Evolutionary conservation across 1,140 invertebrate genomes (phyloP).

Genomic region (Callitettix versicolor): DNA sequence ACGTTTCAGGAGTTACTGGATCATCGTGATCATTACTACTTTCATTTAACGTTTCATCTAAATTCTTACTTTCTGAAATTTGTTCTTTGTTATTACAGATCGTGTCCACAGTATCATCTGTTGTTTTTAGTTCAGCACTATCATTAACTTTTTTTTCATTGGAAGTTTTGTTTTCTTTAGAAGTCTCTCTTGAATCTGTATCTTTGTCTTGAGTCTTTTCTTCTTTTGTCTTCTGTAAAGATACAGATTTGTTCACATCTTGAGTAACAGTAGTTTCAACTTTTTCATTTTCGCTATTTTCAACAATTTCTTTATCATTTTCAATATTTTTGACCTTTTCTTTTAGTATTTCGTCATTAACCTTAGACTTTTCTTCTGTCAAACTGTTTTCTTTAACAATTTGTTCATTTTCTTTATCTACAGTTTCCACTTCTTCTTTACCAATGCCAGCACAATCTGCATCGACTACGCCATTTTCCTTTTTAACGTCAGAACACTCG

Average conservation of each 20-base stretch:
- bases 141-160: too few species aligned
- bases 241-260: too few species aligned
- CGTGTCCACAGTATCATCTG: too few species aligned
- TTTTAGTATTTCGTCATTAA: neutral
- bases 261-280: neutral
- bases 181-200: slow-evolving; percentile 1
- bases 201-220: neutral
- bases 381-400: neutral
- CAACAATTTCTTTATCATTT: neutral
- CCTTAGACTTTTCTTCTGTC: neutral
- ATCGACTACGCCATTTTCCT: neutral
- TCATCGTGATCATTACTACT: too few species aligned
- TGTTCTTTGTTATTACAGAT: too few species aligned
- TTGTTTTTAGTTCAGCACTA: too few species aligned
- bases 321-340: neutral
- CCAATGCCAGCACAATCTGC: neutral
- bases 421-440: neutral
- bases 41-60: too few species aligned
- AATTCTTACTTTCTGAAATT: too few species aligned
- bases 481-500: neutral
- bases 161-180: neutral
- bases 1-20: too few species aligned
- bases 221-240: too few species aligned
- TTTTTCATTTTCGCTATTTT: neutral
- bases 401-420: neutral